Evolutionary conservation across 2,113 vertebrate genomes (phyloP).

Genomic region (Fulica atra): DNA sequence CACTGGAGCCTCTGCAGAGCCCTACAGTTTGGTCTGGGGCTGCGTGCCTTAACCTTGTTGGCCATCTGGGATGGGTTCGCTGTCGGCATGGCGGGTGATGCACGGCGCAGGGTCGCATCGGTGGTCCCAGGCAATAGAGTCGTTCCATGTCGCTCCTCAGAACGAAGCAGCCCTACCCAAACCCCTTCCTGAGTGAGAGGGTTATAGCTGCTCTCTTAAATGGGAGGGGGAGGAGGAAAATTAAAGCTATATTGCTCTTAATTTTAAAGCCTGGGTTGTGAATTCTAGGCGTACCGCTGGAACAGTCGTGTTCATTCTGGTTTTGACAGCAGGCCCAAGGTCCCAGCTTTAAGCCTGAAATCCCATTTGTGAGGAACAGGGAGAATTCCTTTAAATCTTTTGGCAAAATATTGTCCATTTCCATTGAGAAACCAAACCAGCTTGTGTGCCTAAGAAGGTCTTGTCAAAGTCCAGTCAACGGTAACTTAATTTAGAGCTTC

Average conservation of each 20-base stretch:
- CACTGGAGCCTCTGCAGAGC: constrained; percentile 26
- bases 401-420: neutral
- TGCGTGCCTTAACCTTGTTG: constrained; percentile 36
- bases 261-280: neutral
- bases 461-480: neutral
- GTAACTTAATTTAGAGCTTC: neutral
- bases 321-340: neutral
- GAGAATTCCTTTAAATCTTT: neutral
- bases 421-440: neutral
- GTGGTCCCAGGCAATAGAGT: neutral
- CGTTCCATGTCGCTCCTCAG: neutral
- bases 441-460: neutral
- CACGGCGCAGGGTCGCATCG: neutral
- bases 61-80: neutral
- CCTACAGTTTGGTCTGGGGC: constrained; percentile 42
- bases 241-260: neutral
- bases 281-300: neutral
- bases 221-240: neutral
- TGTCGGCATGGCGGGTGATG: neutral
- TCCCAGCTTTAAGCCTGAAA: neutral
- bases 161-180: neutral
- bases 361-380: neutral
- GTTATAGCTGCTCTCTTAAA: neutral
- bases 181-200: neutral
- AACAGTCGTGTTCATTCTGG: fast-evolving